Conservation (phyloP, 2,888 invertebrate species). For the Graphium colonna region DNA sequence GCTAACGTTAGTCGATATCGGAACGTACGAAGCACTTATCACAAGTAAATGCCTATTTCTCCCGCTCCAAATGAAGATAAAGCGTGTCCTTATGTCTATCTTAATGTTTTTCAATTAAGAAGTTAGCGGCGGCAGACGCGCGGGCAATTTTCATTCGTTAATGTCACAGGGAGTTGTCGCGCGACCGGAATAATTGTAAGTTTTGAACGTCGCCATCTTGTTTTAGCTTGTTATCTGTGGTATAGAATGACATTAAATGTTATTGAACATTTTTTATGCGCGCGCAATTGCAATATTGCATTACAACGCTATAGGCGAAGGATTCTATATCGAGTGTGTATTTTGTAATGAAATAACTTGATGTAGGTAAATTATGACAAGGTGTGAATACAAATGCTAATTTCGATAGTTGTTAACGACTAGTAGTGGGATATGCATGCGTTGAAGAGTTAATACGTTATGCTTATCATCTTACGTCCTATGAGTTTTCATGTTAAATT, state of each 20-base stretch:
- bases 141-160: conserved; percentile 35
- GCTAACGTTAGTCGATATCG: conserved; percentile 14
- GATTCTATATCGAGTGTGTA: too few species aligned
- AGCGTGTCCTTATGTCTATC: conserved; percentile 33
- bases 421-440: too few species aligned
- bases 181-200: conserved; percentile 10
- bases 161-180: conserved; percentile 22
- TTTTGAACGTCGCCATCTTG: conserved; percentile 1
- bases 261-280: background rate
- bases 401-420: too few species aligned
- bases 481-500: too few species aligned
- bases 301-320: too few species aligned
- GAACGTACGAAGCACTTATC: conserved; percentile 25
- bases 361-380: too few species aligned
- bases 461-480: too few species aligned
- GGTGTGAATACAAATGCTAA: too few species aligned
- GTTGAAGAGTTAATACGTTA: too few species aligned
- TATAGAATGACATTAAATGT: background rate
- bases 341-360: too few species aligned
- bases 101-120: conserved; percentile 52
- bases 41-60: conserved; percentile 29
- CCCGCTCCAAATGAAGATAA: conserved; percentile 34
- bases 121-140: conserved; percentile 33
- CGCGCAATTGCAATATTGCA: background rate
- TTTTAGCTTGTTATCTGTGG: conserved; percentile 4